Conservation (phyloP, 2,888 invertebrate species). For the Encarsia formosa region DNA sequence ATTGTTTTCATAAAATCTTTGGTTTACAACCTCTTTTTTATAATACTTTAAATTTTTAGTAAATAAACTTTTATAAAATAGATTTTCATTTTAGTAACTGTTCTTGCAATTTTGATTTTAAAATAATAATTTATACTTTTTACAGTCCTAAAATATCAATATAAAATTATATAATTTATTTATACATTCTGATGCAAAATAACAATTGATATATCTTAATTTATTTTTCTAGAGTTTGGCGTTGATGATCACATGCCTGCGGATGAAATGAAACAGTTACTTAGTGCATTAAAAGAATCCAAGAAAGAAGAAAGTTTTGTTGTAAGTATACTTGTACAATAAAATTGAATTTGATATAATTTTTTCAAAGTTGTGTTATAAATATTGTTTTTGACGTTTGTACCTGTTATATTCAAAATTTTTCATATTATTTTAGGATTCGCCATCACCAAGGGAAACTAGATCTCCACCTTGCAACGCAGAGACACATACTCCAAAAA, state of each 20-base stretch:
- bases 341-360: neutral
- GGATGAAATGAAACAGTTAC: slow-evolving; percentile 32
- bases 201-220: neutral
- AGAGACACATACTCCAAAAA: too few relatives aligned
- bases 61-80: neutral
- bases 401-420: too few relatives aligned
- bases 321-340: neutral
- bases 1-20: neutral
- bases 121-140: neutral
- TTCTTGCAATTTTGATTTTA: neutral
- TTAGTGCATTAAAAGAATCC: slow-evolving; percentile 32
- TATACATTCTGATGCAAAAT: neutral
- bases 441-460: too few relatives aligned
- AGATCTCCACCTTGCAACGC: too few relatives aligned
- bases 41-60: neutral
- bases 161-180: neutral
- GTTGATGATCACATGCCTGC: slow-evolving; percentile 33
- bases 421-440: too few relatives aligned
- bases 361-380: too few relatives aligned
- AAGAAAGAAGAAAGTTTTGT: slow-evolving; percentile 25
- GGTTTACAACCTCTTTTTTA: neutral
- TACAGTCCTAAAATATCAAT: too few relatives aligned
- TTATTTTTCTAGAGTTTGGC: slow-evolving; percentile 17
- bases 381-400: too few relatives aligned
- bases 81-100: neutral